A percentile compares a stretch with the other conserved stretches of the same genome.
These are phyloP conservation scores for Homalodisca vitripennis DNA, from an alignment of 1,140 invertebrate species.

Conservation along the genomic window DNA sequence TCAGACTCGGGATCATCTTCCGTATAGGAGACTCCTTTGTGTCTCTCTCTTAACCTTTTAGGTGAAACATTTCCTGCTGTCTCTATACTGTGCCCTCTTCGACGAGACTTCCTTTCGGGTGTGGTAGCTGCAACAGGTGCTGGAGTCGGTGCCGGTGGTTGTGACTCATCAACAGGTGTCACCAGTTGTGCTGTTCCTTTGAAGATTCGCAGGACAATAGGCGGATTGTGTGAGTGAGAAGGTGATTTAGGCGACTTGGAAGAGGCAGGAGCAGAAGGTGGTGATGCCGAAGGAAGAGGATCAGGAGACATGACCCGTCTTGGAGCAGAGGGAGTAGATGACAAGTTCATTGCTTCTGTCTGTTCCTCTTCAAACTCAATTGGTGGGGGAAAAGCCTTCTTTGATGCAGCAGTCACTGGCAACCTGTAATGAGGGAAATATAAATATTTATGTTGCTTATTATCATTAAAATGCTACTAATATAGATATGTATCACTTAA, in stretches of 20 bases:
- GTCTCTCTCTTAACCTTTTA: conserved; percentile 31
- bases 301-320: conserved; percentile 35
- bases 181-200: conserved; percentile 55
- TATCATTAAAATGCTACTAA: too few relatives aligned
- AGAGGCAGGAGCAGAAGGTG: conserved; percentile 34
- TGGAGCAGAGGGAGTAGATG: conserved; percentile 33
- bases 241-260: conserved; percentile 44
- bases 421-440: conserved; percentile 20
- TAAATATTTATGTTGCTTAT: too few relatives aligned
- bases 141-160: conserved; percentile 52
- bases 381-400: conserved; percentile 29
- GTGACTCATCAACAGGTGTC: conserved; percentile 42
- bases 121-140: conserved; percentile 29
- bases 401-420: conserved; percentile 33
- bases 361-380: conserved; percentile 40
- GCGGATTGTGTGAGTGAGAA: conserved; percentile 58
- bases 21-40: conserved; percentile 10
- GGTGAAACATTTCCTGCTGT: conserved; percentile 23
- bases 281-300: conserved; percentile 31
- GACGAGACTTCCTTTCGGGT: conserved; percentile 30
- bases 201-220: conserved; percentile 65
- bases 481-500: too few relatives aligned
- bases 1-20: conserved; percentile 3
- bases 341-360: conserved; percentile 46
- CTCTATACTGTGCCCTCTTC: conserved; percentile 35